Evolutionary conservation across 2,888 invertebrate genomes (phyloP), one percentile per base, ranked within the genome.

Genomic region (Dicyrtomina minuta): DNA sequence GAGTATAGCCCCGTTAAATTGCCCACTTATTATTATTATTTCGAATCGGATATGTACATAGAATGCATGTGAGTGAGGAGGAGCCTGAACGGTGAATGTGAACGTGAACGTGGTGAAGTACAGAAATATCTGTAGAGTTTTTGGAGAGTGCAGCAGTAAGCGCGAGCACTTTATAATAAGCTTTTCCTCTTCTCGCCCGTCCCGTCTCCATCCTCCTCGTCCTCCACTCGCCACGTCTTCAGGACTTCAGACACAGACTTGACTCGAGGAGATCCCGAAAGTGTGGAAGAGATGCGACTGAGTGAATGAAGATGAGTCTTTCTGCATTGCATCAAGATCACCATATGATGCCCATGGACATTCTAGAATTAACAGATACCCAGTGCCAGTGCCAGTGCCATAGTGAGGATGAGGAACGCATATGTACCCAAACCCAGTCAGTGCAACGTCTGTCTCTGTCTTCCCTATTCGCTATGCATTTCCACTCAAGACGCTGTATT

Each of bases 1-100:
- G n/a, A n/a, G n/a, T n/a, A n/a, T 33, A 33, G 33, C 33, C 33
- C 4, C 4, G 33, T 33, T 33, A 8, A 33, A 33, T 5, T 33
- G 33, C 33, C 33, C 33, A 51, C 51, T 51, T 22, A 51, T 51
- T 22, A n/a, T n/a, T n/a, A n/a, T n/a, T n/a, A n/a, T n/a, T n/a
- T n/a, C n/a, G n/a, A n/a, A n/a, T n/a, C n/a, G 20, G 51, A n/a
- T 10, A 17, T n/a, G 1, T 51, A 17, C 3, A 20, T 22, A 20
- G 51, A 22, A 20, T 51, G 15, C 46, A 46, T 46, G 43, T 43
- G 13, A 13, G 13, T 41, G 46, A 8, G 46, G 46, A 8, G 46
- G 46, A 46, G 46, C n/a, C 15, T 15, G 46, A 46, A 13, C 10
- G 43, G 13, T 8, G 43, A 41, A 41, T 10, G 43, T 41, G 13